phyloP scores from a whole-genome alignment of 2,113 vertebrate genomes.

The Dicaeum eximium region DNA sequence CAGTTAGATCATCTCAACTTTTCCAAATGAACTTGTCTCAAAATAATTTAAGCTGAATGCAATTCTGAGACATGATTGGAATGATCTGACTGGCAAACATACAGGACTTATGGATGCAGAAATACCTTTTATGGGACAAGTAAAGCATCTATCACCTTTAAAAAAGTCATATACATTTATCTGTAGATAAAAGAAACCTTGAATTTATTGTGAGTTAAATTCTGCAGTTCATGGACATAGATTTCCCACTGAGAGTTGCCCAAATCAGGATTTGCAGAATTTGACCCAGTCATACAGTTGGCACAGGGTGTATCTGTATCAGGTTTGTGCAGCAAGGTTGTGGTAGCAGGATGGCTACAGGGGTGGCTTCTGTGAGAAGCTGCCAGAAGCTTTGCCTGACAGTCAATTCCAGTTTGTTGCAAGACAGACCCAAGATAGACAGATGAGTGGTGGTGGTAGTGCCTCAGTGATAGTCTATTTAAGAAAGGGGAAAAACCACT shows the following conservation, averaged over 20 bases:
- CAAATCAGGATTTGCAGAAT: neutral
- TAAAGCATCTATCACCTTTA: neutral
- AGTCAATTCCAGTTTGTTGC: neutral
- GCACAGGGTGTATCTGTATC: neutral
- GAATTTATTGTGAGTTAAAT: neutral
- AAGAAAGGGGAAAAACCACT: neutral
- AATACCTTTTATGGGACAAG: neutral
- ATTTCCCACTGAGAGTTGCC: neutral
- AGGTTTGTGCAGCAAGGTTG: neutral
- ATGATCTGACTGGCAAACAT: neutral
- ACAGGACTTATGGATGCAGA: neutral
- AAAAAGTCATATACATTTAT: neutral
- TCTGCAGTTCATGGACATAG: neutral
- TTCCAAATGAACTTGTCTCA: neutral
- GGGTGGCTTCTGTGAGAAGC: neutral
- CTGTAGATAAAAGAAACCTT: neutral
- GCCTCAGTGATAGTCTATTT: neutral
- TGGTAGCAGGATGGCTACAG: neutral
- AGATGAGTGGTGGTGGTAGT: fast-evolving
- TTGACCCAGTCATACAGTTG: neutral
- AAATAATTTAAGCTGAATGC: neutral
- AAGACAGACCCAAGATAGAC: neutral
- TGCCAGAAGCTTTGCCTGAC: neutral
- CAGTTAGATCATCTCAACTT: neutral
- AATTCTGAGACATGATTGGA: neutral